A percentile compares a stretch with the other conserved stretches of the same genome.
Evolutionary conservation across 2,113 vertebrate species (phyloP).

Genomic region (Malaclemys terrapin): DNA sequence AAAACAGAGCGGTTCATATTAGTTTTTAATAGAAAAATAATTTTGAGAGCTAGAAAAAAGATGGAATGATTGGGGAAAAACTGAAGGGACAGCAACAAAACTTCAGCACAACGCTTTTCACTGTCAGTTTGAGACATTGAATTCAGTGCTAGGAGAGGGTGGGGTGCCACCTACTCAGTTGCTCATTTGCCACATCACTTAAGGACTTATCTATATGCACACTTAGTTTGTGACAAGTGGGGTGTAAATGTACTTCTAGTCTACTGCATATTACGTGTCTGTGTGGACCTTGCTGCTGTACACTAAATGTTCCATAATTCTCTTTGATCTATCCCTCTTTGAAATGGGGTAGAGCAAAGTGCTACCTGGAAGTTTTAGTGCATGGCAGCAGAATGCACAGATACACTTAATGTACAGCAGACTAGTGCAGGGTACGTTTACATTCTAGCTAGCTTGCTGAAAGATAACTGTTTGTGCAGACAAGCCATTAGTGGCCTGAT

Average conservation of each 20-base stretch:
- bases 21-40: neutral
- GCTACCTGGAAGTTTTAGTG: neutral
- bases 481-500: neutral
- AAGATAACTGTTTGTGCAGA: neutral
- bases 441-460: neutral
- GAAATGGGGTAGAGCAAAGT: neutral
- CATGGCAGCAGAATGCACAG: neutral
- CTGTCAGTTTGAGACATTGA: neutral
- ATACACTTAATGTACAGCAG: neutral
- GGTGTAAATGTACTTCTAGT: neutral
- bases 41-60: neutral
- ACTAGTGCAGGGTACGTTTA: neutral
- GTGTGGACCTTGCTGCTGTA: neutral
- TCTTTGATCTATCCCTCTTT: neutral
- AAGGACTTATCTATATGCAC: neutral
- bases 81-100: neutral
- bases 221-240: no score
- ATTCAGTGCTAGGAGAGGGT: neutral
- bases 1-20: neutral
- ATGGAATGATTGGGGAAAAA: neutral
- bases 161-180: neutral
- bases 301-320: neutral
- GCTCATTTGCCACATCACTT: neutral
- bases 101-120: neutral
- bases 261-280: neutral